phyloP scores from a whole-genome alignment of 2,797 vertebrate species.

The Siniperca obscura region DNA sequence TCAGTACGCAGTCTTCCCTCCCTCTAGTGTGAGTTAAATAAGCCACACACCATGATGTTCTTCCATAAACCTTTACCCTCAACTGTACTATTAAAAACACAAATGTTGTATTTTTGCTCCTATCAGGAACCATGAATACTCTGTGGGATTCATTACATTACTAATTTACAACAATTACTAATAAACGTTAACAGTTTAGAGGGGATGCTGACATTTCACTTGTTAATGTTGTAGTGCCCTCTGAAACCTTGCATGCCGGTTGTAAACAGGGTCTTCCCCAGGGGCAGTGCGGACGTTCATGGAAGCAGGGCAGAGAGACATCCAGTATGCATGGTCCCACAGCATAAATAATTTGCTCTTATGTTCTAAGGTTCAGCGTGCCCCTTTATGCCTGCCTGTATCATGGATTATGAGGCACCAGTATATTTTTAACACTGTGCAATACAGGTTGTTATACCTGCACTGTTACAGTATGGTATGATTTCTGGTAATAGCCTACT shows the following conservation, averaged over 20 bases:
- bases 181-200: conserved; percentile 12
- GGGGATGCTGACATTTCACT: conserved; percentile 18
- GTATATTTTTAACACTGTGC: neutral
- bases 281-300: neutral
- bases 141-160: conserved; percentile 21
- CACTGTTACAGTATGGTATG: neutral
- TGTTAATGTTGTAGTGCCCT: conserved; percentile 11
- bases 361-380: conserved; percentile 17
- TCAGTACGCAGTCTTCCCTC: neutral
- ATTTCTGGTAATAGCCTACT: conserved; percentile 8
- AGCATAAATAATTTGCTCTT: conserved; percentile 47
- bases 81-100: conserved; percentile 8
- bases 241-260: neutral
- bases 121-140: neutral
- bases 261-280: conserved; percentile 30
- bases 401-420: neutral
- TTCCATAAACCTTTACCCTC: neutral
- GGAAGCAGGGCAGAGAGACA: conserved; percentile 17
- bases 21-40: neutral
- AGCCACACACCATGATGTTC: neutral
- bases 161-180: conserved; percentile 18
- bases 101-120: neutral
- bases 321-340: conserved; percentile 10
- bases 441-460: neutral
- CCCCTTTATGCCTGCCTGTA: neutral